A percentile compares a stretch with the other conserved stretches of the same genome.
Evolutionary conservation across 1,140 invertebrate species (phyloP).

Genomic region (Odontomachus brunneus): DNA sequence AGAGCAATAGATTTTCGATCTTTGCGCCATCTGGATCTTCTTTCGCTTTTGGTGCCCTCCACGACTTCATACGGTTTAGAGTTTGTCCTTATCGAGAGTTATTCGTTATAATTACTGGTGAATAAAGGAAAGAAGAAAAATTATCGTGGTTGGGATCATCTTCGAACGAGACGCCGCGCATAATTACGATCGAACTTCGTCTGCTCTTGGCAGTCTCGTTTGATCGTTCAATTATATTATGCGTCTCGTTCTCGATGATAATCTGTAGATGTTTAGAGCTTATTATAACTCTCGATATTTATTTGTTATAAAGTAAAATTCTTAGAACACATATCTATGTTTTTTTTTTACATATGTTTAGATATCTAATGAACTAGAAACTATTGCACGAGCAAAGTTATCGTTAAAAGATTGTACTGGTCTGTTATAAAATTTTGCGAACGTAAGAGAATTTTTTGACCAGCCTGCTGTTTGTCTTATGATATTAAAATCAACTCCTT

Average conservation of each 20-base stretch:
- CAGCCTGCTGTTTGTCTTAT: too few species aligned
- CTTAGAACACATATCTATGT: neutral
- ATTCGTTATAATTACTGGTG: too few species aligned
- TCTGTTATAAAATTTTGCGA: neutral
- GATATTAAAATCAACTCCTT: too few species aligned
- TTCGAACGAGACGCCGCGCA: neutral
- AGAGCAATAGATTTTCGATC: too few species aligned
- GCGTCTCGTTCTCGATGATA: too few species aligned
- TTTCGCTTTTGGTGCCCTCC: too few species aligned
- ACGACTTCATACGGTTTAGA: too few species aligned
- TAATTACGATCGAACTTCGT: constrained; percentile 2
- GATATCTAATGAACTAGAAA: neutral
- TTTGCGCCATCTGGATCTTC: too few species aligned
- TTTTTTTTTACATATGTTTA: neutral
- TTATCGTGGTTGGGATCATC: too few species aligned
- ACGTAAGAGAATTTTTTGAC: neutral
- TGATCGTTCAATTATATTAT: constrained; percentile 23
- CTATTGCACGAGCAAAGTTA: neutral
- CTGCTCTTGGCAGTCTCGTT: neutral
- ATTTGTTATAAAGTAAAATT: too few species aligned
- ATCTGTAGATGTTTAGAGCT: constrained; percentile 16
- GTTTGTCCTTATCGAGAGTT: too few species aligned
- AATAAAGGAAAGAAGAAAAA: too few species aligned
- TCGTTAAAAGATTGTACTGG: neutral
- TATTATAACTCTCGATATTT: neutral